Conservation (phyloP, 2,888 invertebrate genomes). For the Conus canariensis region DNA sequence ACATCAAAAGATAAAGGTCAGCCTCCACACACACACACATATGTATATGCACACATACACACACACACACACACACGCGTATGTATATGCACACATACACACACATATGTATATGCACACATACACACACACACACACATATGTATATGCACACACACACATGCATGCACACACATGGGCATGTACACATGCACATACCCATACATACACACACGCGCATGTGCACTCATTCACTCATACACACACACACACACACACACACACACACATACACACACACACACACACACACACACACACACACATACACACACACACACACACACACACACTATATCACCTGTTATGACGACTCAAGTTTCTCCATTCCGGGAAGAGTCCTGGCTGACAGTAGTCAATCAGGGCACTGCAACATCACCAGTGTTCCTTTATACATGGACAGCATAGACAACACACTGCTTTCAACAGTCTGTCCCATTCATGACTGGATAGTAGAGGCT, state of each 20-base stretch:
- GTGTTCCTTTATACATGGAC: no score
- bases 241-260: neutral
- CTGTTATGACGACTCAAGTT: conserved; percentile 83
- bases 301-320: neutral
- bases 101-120: no score
- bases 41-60: no score
- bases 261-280: neutral
- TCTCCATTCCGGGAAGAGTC: conserved; percentile 91
- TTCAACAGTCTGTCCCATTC: no score
- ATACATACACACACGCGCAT: neutral
- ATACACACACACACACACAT: neutral
- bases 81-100: no score
- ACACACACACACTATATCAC: conserved; percentile 77
- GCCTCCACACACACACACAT: no score
- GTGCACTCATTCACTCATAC: neutral
- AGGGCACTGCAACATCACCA: conserved; percentile 84
- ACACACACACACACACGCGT: no score
- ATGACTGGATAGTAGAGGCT: no score
- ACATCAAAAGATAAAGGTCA: no score
- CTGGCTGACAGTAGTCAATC: conserved; percentile 95
- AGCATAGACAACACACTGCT: no score
- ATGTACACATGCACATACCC: neutral
- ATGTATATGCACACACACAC: no score
- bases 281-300: conserved; percentile 1
- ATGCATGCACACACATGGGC: no score